A percentile compares a stretch with the other conserved stretches of the same genome.
These are phyloP conservation scores for Protonemura montana DNA, from an alignment of 2,888 invertebrate genomes.

Conservation along the genomic window DNA sequence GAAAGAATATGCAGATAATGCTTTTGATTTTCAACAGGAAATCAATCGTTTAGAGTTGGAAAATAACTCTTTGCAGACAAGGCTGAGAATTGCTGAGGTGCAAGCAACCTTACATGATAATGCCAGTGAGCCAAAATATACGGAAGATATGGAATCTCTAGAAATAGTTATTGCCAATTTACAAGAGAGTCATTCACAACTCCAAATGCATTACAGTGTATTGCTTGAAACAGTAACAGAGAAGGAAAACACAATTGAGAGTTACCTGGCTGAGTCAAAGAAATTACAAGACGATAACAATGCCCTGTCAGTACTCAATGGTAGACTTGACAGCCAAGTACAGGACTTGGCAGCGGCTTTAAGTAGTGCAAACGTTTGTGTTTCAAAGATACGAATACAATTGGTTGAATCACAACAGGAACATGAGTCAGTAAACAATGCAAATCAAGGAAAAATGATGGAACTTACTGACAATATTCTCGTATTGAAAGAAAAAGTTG, in stretches of 20 bases:
- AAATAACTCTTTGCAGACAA: not conserved
- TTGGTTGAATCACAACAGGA: slow-evolving; percentile 53
- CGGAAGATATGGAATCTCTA: slow-evolving; percentile 50
- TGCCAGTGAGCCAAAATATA: not conserved
- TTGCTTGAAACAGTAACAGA: not conserved
- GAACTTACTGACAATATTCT: not conserved
- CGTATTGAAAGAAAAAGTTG: not conserved
- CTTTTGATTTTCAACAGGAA: not conserved
- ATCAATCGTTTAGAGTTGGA: not conserved
- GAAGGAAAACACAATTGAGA: slow-evolving; percentile 23
- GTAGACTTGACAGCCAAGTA: slow-evolving; percentile 61
- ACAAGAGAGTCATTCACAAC: not conserved
- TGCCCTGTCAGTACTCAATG: slow-evolving; percentile 60
- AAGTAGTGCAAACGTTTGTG: slow-evolving; percentile 48
- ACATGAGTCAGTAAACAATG: slow-evolving; percentile 47
- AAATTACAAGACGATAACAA: slow-evolving; percentile 29
- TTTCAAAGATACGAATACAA: slow-evolving; percentile 52
- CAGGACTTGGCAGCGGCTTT: slow-evolving; percentile 63
- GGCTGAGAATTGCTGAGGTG: not conserved
- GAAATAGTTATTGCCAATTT: slow-evolving; percentile 46
- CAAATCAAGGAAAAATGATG: slow-evolving; percentile 50
- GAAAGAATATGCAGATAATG: not conserved
- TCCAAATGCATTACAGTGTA: slow-evolving; percentile 34
- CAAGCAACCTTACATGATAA: not conserved
- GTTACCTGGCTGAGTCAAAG: slow-evolving; percentile 23